A percentile compares a stretch with the other conserved stretches of the same genome.
Conservation (phyloP, 2,113 vertebrate species). For the Phainopepla nitens region DNA sequence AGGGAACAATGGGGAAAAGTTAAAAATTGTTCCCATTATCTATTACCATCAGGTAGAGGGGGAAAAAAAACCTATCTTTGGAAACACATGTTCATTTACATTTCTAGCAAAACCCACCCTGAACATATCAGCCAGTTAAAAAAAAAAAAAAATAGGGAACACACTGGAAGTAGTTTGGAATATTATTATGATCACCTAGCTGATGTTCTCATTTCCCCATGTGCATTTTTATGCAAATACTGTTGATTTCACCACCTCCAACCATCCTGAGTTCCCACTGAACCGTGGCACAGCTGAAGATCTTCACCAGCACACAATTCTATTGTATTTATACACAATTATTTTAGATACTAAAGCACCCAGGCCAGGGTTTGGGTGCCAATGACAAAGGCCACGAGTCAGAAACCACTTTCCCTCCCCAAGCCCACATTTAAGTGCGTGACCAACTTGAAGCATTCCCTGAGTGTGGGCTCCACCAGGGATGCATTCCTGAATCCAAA, state of each 20-base stretch:
- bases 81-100: neutral
- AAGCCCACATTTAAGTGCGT: neutral
- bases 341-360: neutral
- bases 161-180: neutral
- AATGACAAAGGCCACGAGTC: neutral
- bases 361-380: neutral
- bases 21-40: neutral
- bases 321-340: neutral
- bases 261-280: slow-evolving; percentile 28
- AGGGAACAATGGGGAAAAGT: slow-evolving; percentile 16
- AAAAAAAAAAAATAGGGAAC: neutral
- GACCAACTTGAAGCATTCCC: neutral
- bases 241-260: neutral
- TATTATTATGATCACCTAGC: neutral
- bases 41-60: neutral
- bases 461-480: neutral
- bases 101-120: neutral
- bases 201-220: neutral
- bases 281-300: neutral
- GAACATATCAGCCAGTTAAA: neutral
- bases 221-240: slow-evolving; percentile 56
- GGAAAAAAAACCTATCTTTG: neutral
- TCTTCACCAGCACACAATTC: neutral
- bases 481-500: slow-evolving; percentile 48
- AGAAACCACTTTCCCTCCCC: neutral